phyloP scores from a whole-genome alignment of 2,113 vertebrate genomes.

The Apteryx mantelli region DNA sequence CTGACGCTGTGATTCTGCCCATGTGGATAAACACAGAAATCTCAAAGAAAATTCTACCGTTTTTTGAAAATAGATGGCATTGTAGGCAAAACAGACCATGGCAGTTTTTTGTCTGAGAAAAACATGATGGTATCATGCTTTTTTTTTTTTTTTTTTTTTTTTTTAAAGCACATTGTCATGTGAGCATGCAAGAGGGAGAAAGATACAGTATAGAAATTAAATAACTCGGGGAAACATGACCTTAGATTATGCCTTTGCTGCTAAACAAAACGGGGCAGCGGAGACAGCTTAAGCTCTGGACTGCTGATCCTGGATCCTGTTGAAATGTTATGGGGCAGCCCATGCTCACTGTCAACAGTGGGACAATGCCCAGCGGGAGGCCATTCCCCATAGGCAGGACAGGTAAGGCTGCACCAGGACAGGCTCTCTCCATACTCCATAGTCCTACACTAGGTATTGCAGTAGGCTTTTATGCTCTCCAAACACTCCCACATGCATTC shows the following conservation, averaged over 20 bases:
- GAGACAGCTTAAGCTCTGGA: neutral
- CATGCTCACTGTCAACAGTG: rapidly evolving
- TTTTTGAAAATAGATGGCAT: neutral
- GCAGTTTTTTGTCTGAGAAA: neutral
- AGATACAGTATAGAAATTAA: neutral
- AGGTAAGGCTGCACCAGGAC: neutral
- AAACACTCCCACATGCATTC: rapidly evolving
- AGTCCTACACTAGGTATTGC: neutral
- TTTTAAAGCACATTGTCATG: neutral
- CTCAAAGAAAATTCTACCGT: neutral
- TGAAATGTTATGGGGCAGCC: rapidly evolving
- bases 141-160: neutral
- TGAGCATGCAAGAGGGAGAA: rapidly evolving
- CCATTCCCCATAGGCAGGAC: rapidly evolving
- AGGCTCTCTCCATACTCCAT: rapidly evolving
- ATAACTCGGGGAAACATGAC: neutral
- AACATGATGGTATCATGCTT: neutral
- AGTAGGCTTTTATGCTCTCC: neutral
- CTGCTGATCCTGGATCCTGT: neutral
- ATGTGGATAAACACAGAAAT: neutral
- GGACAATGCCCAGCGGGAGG: neutral
- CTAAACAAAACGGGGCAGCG: neutral
- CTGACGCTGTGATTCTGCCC: neutral
- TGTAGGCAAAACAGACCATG: neutral
- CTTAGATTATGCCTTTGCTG: neutral